A percentile compares a stretch with the other conserved stretches of the same genome.
Conservation (phyloP, 2,113 vertebrate species). For the Macroglossus sobrinus region DNA sequence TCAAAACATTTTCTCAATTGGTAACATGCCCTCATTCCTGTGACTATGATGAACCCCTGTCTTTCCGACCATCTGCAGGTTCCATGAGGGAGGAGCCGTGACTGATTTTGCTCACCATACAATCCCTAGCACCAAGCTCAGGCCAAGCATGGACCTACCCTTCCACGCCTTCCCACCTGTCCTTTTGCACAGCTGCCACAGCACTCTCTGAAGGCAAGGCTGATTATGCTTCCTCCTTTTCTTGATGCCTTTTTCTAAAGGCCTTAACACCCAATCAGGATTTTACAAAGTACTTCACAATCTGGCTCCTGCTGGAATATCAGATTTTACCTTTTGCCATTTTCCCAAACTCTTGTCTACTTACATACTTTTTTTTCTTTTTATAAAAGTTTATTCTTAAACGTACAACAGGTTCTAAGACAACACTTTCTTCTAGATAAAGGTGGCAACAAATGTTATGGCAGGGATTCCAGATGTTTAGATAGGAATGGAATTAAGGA, state of each 20-base stretch:
- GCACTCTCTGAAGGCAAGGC: background rate
- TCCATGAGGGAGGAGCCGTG: background rate
- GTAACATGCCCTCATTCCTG: background rate
- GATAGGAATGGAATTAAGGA: background rate
- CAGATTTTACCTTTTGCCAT: background rate
- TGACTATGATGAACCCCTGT: background rate
- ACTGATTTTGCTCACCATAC: background rate
- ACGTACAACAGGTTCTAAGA: background rate
- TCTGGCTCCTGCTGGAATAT: background rate
- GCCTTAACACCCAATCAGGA: background rate
- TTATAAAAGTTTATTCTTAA: background rate
- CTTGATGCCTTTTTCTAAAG: background rate
- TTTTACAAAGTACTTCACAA: background rate
- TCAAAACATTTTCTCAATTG: background rate
- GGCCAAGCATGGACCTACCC: background rate
- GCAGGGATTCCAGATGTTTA: background rate
- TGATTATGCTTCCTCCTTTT: background rate
- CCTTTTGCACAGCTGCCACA: background rate
- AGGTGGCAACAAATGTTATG: background rate
- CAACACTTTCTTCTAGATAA: background rate
- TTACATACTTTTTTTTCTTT: background rate
- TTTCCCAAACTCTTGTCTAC: background rate
- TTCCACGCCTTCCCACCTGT: no score
- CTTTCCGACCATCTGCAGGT: background rate
- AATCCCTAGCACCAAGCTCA: background rate